phyloP scores from a whole-genome alignment of 2,797 vertebrate species.

The Orientallactaga sibirica region DNA sequence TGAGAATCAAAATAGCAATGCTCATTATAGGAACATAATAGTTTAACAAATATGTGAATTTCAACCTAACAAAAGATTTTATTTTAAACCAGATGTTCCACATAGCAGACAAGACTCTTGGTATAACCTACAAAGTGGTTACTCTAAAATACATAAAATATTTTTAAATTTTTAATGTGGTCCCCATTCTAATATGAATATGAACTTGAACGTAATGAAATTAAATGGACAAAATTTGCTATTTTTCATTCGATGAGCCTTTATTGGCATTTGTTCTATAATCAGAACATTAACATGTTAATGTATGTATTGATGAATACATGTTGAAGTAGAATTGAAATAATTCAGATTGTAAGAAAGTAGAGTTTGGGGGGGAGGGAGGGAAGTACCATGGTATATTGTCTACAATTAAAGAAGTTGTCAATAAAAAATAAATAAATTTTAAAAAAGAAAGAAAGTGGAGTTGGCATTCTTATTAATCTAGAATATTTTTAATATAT shows the following conservation, averaged over 20 bases:
- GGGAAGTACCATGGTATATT: too few species aligned
- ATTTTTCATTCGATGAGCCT: constrained; percentile 20
- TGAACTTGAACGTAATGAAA: constrained; percentile 54
- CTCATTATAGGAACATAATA: background rate
- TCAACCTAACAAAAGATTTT: constrained; percentile 60
- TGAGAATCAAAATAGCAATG: constrained; percentile 40
- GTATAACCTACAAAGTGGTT: constrained; percentile 48
- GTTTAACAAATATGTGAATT: constrained; percentile 53
- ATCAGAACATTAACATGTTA: background rate
- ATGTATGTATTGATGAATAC: background rate
- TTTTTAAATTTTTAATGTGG: constrained; percentile 55
- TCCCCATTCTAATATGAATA: constrained; percentile 13
- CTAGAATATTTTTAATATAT: background rate
- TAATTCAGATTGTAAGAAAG: constrained; percentile 58
- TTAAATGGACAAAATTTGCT: constrained; percentile 26
- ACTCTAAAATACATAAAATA: constrained; percentile 58
- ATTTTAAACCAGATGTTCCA: constrained; percentile 46
- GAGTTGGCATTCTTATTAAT: constrained; percentile 39
- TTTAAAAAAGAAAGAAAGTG: too few species aligned
- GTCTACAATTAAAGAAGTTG: too few species aligned
- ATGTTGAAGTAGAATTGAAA: constrained; percentile 11
- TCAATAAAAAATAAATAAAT: too few species aligned
- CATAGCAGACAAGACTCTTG: background rate
- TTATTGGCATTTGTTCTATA: constrained; percentile 51
- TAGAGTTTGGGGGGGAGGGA: background rate